These are phyloP conservation scores for Colinus virginianus DNA, from an alignment of 2,113 vertebrate genomes.

Conservation along the genomic window DNA sequence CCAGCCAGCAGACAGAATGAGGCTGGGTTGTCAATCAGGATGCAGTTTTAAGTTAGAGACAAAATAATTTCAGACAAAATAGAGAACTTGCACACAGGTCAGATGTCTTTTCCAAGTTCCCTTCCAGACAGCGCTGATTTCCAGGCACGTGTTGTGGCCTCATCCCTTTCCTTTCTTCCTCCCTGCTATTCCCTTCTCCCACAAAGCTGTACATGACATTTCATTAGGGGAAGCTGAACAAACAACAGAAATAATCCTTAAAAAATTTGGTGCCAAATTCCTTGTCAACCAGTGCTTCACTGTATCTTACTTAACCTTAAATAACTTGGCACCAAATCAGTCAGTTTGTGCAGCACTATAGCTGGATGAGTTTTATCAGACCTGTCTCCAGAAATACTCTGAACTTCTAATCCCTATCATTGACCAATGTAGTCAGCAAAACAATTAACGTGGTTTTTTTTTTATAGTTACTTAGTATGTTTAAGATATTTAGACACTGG, in stretches of 20 bases:
- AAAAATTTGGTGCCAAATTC: neutral
- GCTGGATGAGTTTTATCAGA: neutral
- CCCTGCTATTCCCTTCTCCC: neutral
- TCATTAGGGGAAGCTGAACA: neutral
- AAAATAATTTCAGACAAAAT: constrained; percentile 5
- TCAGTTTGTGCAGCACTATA: neutral
- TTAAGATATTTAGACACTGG: neutral
- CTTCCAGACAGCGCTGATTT: neutral
- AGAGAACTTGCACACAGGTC: neutral
- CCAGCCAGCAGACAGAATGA: constrained; percentile 18
- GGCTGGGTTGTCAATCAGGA: neutral
- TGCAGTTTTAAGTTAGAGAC: neutral
- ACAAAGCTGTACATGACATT: neutral
- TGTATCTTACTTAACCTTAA: neutral
- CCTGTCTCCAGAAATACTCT: neutral
- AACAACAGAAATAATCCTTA: neutral
- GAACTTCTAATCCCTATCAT: neutral
- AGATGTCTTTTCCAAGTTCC: neutral
- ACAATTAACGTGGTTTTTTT: neutral
- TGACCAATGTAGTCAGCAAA: neutral
- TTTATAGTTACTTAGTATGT: neutral
- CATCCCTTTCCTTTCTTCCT: neutral
- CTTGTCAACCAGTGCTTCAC: neutral
- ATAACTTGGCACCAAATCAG: neutral
- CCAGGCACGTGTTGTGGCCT: neutral